Conservation (phyloP, 2,888 invertebrate genomes). For the Rhamphomyia laevipes region DNA sequence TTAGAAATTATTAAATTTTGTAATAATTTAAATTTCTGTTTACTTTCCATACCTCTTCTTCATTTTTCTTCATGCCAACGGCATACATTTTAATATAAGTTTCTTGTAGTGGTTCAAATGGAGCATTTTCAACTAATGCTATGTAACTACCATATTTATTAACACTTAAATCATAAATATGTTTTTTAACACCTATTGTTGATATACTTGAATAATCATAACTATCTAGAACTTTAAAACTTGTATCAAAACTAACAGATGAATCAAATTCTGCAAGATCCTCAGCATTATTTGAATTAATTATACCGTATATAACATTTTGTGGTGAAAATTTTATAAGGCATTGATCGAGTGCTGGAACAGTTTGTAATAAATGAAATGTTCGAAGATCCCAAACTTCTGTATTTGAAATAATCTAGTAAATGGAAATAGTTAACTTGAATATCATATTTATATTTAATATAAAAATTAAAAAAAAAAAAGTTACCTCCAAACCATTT, state of each 20-base stretch:
- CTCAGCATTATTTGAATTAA: slow-evolving; percentile 54
- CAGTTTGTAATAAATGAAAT: slow-evolving; percentile 86
- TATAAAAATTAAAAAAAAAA: neutral
- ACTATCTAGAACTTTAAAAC: slow-evolving; percentile 90
- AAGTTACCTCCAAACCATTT: slow-evolving; percentile 75
- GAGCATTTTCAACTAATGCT: slow-evolving; percentile 82
- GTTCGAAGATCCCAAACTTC: slow-evolving; percentile 98
- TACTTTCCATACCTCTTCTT: slow-evolving; percentile 54
- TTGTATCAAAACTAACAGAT: slow-evolving; percentile 69
- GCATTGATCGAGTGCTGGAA: slow-evolving; percentile 86
- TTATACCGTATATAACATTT: slow-evolving; percentile 76
- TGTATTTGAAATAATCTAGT: slow-evolving; percentile 91
- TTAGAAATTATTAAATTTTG: too few relatives aligned
- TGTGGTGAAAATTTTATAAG: slow-evolving; percentile 76
- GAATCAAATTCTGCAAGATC: slow-evolving; percentile 57
- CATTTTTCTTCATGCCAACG: slow-evolving; percentile 75
- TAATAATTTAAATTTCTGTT: neutral
- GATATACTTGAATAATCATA: slow-evolving; percentile 91
- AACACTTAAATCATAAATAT: slow-evolving; percentile 75
- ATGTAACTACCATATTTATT: slow-evolving; percentile 77
- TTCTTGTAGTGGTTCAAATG: slow-evolving; percentile 75
- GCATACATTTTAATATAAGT: slow-evolving; percentile 86
- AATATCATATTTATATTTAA: neutral
- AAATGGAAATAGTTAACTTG: slow-evolving; percentile 19
- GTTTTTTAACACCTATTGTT: slow-evolving; percentile 84